A percentile compares a stretch with the other conserved stretches of the same genome.
These are phyloP conservation scores for Xylophagus ater DNA, from an alignment of 2,888 invertebrate species.

Conservation along the genomic window DNA sequence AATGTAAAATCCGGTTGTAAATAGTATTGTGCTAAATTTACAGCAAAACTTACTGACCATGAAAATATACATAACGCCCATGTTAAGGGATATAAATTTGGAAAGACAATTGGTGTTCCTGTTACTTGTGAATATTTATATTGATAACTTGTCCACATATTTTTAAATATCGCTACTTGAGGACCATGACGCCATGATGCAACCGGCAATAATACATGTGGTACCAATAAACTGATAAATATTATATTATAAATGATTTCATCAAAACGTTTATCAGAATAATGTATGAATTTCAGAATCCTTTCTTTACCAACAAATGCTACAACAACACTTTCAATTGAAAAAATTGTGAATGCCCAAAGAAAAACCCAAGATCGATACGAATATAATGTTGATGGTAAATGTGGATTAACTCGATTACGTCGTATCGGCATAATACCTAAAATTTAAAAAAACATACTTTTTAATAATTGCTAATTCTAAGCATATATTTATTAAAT, in stretches of 20 bases:
- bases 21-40: conserved; percentile 58
- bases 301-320: conserved; percentile 44
- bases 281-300: conserved; percentile 44
- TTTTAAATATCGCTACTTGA: conserved; percentile 63
- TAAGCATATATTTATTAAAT: too few relatives aligned
- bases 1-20: conserved; percentile 59
- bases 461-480: too few relatives aligned
- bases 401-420: conserved; percentile 42
- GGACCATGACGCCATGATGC: conserved; percentile 61
- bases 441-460: too few relatives aligned
- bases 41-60: conserved; percentile 51
- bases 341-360: conserved; percentile 55
- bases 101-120: conserved; percentile 52
- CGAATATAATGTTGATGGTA: conserved; percentile 46
- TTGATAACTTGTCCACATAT: conserved; percentile 70
- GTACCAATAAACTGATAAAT: conserved; percentile 58
- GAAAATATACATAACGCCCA: conserved; percentile 55
- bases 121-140: conserved; percentile 40
- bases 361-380: conserved; percentile 56
- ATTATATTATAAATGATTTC: conserved; percentile 66
- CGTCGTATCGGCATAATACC: conserved; percentile 63
- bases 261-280: conserved; percentile 55
- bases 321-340: conserved; percentile 49
- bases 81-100: conserved; percentile 50
- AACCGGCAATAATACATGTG: conserved; percentile 55